These are phyloP conservation scores for Cinara cedri DNA, from an alignment of 2,888 invertebrate species.

Conservation along the genomic window DNA sequence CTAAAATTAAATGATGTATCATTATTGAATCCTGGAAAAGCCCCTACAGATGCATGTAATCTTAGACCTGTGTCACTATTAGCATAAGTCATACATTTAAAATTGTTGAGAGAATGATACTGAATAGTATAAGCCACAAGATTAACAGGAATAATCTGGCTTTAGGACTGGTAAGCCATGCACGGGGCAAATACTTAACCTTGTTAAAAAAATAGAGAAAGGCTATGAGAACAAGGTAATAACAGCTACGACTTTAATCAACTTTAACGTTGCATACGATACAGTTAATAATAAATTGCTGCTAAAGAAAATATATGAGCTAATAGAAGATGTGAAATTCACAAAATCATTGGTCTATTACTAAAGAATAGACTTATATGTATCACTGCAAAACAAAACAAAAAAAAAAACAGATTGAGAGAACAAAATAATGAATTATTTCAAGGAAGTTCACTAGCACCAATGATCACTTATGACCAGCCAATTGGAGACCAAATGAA, in stretches of 20 bases:
- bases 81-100: not conserved
- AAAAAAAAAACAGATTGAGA: not conserved
- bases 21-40: not conserved
- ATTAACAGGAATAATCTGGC: not conserved
- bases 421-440: not conserved
- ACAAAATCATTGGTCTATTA: too few relatives aligned
- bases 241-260: not conserved
- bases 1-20: not conserved
- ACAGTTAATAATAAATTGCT: not conserved
- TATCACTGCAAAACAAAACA: too few relatives aligned
- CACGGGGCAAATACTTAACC: not conserved
- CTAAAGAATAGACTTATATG: too few relatives aligned
- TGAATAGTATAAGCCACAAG: not conserved
- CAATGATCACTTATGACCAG: not conserved
- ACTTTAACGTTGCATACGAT: not conserved
- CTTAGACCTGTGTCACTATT: not conserved
- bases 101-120: not conserved
- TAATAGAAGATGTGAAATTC: not conserved
- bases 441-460: not conserved
- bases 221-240: not conserved
- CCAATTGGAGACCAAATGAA: not conserved
- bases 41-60: not conserved
- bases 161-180: not conserved
- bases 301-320: not conserved
- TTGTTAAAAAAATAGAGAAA: not conserved